A percentile compares a stretch with the other conserved stretches of the same genome.
These are phyloP conservation scores for Hepsetus odoe DNA, from an alignment of 2,113 vertebrate genomes.

Conservation along the genomic window DNA sequence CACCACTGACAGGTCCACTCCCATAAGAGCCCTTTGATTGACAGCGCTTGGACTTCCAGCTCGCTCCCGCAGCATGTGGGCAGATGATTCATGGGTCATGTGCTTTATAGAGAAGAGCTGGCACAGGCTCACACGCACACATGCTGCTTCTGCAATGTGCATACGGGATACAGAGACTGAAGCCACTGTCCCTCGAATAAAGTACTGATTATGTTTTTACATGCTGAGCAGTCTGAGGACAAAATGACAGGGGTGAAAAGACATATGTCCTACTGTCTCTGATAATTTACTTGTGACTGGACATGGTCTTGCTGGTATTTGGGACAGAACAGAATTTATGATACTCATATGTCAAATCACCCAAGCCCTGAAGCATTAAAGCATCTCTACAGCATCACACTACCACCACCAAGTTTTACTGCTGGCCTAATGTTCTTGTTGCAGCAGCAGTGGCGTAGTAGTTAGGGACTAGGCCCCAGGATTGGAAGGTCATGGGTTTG, in stretches of 20 bases:
- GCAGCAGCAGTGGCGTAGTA: too few relatives aligned
- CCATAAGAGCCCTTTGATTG: slow-evolving; percentile 54
- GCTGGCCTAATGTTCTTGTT: too few relatives aligned
- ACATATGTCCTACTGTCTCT: neutral
- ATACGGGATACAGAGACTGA: slow-evolving; percentile 2
- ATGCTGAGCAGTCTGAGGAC: neutral
- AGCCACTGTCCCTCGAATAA: slow-evolving; percentile 15
- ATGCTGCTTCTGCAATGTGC: slow-evolving; percentile 30
- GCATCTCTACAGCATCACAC: too few relatives aligned
- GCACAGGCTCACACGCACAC: slow-evolving; percentile 17
- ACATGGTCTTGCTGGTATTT: too few relatives aligned
- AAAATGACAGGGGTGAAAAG: neutral
- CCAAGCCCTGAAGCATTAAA: too few relatives aligned
- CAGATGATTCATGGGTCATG: slow-evolving; percentile 43
- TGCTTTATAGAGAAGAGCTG: slow-evolving; percentile 34
- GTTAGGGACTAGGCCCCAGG: too few relatives aligned
- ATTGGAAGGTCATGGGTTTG: too few relatives aligned
- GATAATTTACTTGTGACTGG: too few relatives aligned
- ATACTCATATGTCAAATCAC: too few relatives aligned
- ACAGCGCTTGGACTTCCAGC: slow-evolving; percentile 41
- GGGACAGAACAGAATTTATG: too few relatives aligned
- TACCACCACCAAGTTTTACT: too few relatives aligned
- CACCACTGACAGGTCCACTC: slow-evolving; percentile 52
- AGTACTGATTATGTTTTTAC: neutral
- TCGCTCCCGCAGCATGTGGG: slow-evolving; percentile 51